Percentiles rank a stretch among this genome's conserved stretches.
Evolutionary conservation across 53 echinoderm and acorn worm genomes (phyloP).

Genomic region (Hippasteria phrygiana): DNA sequence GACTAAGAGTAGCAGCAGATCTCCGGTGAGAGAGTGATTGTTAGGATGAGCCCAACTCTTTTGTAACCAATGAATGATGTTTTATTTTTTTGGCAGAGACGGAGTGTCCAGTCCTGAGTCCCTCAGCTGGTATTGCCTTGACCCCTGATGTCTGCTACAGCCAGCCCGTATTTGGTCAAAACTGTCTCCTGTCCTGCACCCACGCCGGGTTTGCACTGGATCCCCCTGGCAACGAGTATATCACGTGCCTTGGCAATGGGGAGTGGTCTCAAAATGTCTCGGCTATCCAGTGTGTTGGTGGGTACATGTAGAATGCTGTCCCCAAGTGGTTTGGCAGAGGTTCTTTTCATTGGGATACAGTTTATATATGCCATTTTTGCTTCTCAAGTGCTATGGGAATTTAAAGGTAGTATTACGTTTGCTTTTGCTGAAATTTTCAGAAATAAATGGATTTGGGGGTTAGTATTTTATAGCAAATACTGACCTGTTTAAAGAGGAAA

Average conservation of each 20-base stretch:
- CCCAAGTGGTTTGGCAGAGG: too few species aligned
- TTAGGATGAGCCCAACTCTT: too few species aligned
- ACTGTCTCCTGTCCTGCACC: slow-evolving; percentile 65
- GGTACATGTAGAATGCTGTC: neutral
- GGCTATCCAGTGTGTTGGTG: slow-evolving; percentile 65
- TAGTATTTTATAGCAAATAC: too few species aligned
- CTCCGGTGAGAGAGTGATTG: too few species aligned
- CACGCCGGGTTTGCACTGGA: slow-evolving; percentile 52
- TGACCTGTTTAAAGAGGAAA: too few species aligned
- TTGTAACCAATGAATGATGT: neutral
- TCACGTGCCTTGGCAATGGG: slow-evolving; percentile 66
- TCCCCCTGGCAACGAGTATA: slow-evolving; percentile 8
- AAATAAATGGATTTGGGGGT: too few species aligned
- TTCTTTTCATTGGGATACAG: too few species aligned
- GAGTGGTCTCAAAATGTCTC: slow-evolving; percentile 66
- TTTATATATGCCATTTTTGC: too few species aligned
- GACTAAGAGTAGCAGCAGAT: too few species aligned
- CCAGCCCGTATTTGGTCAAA: slow-evolving; percentile 62
- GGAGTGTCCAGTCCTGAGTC: slow-evolving; percentile 29
- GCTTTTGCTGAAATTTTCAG: too few species aligned
- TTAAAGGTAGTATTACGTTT: too few species aligned
- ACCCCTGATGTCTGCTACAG: slow-evolving; percentile 51
- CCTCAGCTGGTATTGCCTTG: slow-evolving; percentile 24
- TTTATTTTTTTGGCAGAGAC: neutral
- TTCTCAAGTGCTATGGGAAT: too few species aligned